Conservation (phyloP, 2,113 vertebrate species). For the Rhinoptilus africanus region DNA sequence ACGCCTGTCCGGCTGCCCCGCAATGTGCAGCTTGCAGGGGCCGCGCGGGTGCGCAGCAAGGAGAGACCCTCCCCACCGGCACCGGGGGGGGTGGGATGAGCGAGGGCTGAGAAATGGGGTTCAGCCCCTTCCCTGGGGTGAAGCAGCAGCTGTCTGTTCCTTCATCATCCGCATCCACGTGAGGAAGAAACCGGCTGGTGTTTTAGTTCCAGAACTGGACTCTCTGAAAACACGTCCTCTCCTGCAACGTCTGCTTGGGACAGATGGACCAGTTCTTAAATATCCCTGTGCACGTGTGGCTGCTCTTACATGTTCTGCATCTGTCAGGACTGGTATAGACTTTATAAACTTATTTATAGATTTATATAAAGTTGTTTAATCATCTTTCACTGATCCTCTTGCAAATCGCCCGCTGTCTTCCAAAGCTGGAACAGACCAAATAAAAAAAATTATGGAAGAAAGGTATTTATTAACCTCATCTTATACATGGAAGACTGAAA, state of each 20-base stretch:
- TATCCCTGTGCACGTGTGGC: rapidly evolving
- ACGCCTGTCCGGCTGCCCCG: rapidly evolving
- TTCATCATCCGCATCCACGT: rapidly evolving
- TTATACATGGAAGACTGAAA: background rate
- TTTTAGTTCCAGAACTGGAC: background rate
- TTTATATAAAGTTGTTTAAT: background rate
- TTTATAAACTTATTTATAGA: background rate
- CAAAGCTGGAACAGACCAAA: background rate
- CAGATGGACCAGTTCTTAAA: background rate
- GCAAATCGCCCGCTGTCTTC: background rate
- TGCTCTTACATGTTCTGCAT: background rate
- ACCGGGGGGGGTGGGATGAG: background rate
- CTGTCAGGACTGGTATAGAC: background rate
- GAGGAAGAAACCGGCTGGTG: background rate
- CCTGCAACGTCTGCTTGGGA: background rate
- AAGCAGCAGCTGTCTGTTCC: background rate
- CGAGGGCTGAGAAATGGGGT: background rate
- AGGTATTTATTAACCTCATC: background rate
- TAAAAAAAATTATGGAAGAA: background rate
- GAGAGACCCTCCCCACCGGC: background rate
- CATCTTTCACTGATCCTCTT: background rate
- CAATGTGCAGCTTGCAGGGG: background rate
- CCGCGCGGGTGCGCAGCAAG: background rate
- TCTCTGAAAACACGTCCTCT: background rate
- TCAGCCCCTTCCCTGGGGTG: background rate